phyloP scores from a whole-genome alignment of 2,797 vertebrate species.

The Phataginus tetradactyla region DNA sequence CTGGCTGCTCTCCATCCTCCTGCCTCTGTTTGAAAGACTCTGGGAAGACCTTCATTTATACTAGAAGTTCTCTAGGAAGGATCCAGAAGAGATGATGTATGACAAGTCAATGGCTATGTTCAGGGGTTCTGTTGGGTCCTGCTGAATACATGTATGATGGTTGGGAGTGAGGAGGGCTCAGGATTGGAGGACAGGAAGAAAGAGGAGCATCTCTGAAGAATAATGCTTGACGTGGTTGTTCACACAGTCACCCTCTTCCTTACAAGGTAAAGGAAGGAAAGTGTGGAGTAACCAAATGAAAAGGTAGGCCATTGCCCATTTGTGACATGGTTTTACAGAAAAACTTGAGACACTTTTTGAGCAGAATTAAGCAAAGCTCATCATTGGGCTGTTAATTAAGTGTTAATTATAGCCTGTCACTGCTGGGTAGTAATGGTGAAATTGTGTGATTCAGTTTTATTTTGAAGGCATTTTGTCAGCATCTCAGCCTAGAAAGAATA shows the following conservation, averaged over 20 bases:
- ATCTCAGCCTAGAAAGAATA: constrained; percentile 68
- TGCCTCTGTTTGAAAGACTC: background rate
- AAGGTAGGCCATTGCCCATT: background rate
- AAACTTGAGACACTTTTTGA: constrained; percentile 64
- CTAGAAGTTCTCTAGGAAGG: background rate
- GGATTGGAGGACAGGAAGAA: background rate
- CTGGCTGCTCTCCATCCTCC: background rate
- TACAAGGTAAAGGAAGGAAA: background rate
- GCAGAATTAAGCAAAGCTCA: constrained; percentile 62
- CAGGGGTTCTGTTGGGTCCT: background rate
- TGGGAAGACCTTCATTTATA: background rate
- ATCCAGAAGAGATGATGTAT: background rate
- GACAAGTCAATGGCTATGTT: background rate
- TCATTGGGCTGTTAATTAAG: constrained; percentile 74
- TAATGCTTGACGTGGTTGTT: background rate
- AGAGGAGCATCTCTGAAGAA: background rate
- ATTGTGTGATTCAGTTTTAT: constrained; percentile 80
- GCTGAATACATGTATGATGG: background rate
- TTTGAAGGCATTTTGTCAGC: constrained; percentile 78
- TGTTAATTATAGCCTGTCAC: constrained; percentile 76
- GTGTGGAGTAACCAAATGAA: background rate
- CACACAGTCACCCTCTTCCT: background rate
- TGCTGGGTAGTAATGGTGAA: constrained; percentile 75
- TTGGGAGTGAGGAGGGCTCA: background rate
- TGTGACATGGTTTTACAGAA: background rate